These are phyloP conservation scores for Parelbella ahira DNA, from an alignment of 2,888 invertebrate species.

Conservation along the genomic window DNA sequence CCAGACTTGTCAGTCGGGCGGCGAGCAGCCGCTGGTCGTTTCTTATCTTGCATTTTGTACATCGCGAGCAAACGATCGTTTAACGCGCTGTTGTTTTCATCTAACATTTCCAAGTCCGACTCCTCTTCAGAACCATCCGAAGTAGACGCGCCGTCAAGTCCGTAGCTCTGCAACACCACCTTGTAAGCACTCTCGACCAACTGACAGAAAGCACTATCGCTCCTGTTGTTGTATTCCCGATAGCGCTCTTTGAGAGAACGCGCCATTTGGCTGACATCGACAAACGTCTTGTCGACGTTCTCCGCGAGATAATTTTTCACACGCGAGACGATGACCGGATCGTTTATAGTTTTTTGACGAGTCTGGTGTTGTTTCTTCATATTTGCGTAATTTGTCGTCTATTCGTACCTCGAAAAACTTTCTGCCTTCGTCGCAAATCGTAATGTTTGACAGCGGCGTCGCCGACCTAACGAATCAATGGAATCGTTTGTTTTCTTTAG, in stretches of 20 bases:
- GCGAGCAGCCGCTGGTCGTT: conserved; percentile 57
- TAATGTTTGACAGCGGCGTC: conserved; percentile 44
- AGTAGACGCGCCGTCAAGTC: conserved; percentile 80
- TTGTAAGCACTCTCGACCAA: conserved; percentile 89
- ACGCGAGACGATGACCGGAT: conserved; percentile 81
- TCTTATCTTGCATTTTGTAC: conserved; percentile 76
- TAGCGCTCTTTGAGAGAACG: conserved; percentile 86
- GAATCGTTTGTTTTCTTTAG: conserved; percentile 2
- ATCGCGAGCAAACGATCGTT: conserved; percentile 77
- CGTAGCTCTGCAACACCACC: conserved; percentile 85
- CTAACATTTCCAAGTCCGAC: conserved; percentile 86
- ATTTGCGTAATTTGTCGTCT: conserved; percentile 26
- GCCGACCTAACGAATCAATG: conserved; percentile 21
- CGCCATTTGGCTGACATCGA: conserved; percentile 92
- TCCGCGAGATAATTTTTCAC: conserved; percentile 89
- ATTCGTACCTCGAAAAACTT: conserved; percentile 23
- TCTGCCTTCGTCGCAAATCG: conserved; percentile 42
- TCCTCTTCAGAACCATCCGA: conserved; percentile 82
- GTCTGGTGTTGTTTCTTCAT: conserved; percentile 78
- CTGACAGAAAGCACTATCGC: conserved; percentile 88
- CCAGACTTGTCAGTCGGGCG: conserved; percentile 63
- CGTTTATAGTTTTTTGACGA: conserved; percentile 70
- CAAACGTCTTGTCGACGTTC: conserved; percentile 88
- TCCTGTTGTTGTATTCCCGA: conserved; percentile 89
- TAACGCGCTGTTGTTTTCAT: conserved; percentile 89